These are phyloP conservation scores for Brachylomia viminalis DNA, from an alignment of 2,888 invertebrate species.

Conservation along the genomic window DNA sequence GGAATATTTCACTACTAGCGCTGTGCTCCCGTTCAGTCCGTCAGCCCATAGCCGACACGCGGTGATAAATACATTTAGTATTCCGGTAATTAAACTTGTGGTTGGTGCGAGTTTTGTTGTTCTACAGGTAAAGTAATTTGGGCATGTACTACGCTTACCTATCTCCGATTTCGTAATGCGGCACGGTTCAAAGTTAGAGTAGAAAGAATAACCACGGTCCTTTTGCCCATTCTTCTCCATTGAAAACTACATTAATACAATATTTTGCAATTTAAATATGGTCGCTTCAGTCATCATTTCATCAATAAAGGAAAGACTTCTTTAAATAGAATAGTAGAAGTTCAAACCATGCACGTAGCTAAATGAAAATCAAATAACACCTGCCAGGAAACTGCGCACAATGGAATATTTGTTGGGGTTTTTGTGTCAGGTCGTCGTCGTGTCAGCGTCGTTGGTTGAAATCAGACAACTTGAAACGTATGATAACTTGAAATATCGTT, in stretches of 20 bases:
- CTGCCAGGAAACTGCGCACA: conserved; percentile 31
- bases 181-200: not conserved
- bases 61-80: conserved; percentile 47
- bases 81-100: conserved; percentile 42
- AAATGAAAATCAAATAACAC: conserved; percentile 42
- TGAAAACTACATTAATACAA: not conserved
- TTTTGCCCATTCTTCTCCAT: not conserved
- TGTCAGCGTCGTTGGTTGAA: too few species aligned
- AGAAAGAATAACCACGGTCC: not conserved
- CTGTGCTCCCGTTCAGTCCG: conserved; percentile 17
- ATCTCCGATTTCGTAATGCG: conserved; percentile 9
- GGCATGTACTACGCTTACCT: not conserved
- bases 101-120: conserved; percentile 16
- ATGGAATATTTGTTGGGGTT: conserved; percentile 3
- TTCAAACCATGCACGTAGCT: not conserved
- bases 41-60: conserved; percentile 18
- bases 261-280: not conserved
- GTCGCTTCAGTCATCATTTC: not conserved
- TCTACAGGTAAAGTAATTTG: conserved; percentile 13
- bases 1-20: conserved; percentile 40
- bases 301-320: not conserved
- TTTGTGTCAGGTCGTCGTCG: too few species aligned
- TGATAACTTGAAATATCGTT: too few species aligned
- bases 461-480: too few species aligned
- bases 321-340: not conserved